A percentile compares a stretch with the other conserved stretches of the same genome.
Conservation (phyloP, 2,113 vertebrate species). For the Epinephelus moara region DNA sequence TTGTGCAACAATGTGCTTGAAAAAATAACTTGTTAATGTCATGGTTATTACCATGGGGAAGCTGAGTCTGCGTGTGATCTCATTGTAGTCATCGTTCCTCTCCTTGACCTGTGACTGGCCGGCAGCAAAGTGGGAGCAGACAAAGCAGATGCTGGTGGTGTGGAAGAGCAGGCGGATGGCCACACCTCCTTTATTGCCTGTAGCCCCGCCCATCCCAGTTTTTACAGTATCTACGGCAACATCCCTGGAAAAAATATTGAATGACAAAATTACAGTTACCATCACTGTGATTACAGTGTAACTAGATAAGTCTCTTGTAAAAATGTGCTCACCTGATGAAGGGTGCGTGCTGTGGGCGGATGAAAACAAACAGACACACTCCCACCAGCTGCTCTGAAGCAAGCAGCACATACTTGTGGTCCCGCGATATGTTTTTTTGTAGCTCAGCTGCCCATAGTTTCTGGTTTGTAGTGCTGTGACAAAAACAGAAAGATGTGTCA, state of each 20-base stretch:
- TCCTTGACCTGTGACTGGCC: slow-evolving; percentile 98
- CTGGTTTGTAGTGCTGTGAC: slow-evolving; percentile 95
- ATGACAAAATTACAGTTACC: neutral
- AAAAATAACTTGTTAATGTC: neutral
- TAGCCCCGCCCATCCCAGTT: slow-evolving; percentile 99
- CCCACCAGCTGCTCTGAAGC: slow-evolving; percentile 98
- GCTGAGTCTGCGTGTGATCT: slow-evolving; percentile 94
- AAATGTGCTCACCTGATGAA: slow-evolving; percentile 90
- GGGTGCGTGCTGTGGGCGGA: slow-evolving; percentile 96
- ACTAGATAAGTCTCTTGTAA: neutral
- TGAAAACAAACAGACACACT: slow-evolving; percentile 97
- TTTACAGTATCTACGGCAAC: slow-evolving; percentile 98
- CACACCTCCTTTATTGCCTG: slow-evolving; percentile 98
- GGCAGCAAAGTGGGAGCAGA: slow-evolving; percentile 98
- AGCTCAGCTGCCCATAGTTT: slow-evolving; percentile 98
- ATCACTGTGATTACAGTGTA: neutral
- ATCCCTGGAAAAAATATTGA: slow-evolving; percentile 83
- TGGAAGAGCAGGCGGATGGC: slow-evolving; percentile 97
- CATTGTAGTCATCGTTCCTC: slow-evolving; percentile 95
- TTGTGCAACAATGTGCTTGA: neutral
- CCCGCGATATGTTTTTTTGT: slow-evolving; percentile 96
- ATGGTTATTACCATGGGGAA: slow-evolving; percentile 93
- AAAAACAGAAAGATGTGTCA: slow-evolving; percentile 23
- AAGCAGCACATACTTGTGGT: slow-evolving; percentile 96
- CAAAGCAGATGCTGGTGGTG: slow-evolving; percentile 97